Percentiles rank a stretch among this genome's conserved stretches.
These are phyloP conservation scores for Psammodynastes pulverulentus DNA, from an alignment of 2,113 vertebrate genomes.

Conservation along the genomic window DNA sequence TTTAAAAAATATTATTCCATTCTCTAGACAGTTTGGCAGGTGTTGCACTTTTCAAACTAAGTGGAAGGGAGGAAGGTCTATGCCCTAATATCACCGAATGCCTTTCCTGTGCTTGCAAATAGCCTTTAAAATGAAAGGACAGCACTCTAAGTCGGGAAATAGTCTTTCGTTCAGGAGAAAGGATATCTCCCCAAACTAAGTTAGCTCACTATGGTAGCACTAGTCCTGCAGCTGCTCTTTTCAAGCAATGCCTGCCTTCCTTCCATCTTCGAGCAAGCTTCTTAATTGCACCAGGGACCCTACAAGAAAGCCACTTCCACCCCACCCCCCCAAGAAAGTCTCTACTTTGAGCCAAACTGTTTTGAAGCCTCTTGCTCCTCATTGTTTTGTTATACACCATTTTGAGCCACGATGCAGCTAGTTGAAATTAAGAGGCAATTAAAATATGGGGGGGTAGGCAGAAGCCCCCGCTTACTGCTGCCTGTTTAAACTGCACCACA, in stretches of 20 bases:
- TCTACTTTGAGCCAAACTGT: neutral
- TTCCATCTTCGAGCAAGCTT: neutral
- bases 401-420: neutral
- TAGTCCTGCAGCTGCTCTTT: neutral
- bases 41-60: neutral
- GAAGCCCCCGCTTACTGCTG: slow-evolving; percentile 17
- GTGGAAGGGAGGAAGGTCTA: neutral
- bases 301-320: neutral
- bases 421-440: slow-evolving; percentile 34
- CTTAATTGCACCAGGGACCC: neutral
- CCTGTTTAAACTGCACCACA: slow-evolving; percentile 21
- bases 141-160: neutral
- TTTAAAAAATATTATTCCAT: neutral
- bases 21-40: neutral
- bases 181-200: neutral
- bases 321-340: neutral
- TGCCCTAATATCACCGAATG: neutral
- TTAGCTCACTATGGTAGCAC: neutral
- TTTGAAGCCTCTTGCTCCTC: neutral
- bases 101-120: neutral
- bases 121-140: neutral
- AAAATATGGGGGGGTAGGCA: slow-evolving; percentile 1
- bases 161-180: neutral
- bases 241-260: neutral
- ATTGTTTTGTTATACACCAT: slow-evolving; percentile 5